Percentiles rank a stretch among this genome's conserved stretches.
Conservation (phyloP, 2,888 invertebrate genomes). For the Harpagoxenus sublaevis region DNA sequence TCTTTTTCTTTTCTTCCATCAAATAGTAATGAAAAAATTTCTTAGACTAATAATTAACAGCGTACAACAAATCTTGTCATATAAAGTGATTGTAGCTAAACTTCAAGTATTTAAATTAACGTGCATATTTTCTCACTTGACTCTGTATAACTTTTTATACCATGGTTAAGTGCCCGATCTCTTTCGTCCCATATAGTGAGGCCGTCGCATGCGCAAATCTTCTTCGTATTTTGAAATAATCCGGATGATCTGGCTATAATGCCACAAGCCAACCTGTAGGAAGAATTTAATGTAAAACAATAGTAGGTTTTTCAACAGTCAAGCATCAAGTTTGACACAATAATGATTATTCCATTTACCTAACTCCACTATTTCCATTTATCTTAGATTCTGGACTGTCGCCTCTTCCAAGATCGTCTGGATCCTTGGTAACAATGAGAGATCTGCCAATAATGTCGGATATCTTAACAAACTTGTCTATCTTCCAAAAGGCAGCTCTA, state of each 20-base stretch:
- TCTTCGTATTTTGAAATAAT: conserved; percentile 94
- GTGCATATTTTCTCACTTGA: conserved; percentile 63
- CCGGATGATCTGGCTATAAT: conserved; percentile 96
- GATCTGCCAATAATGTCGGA: conserved; percentile 93
- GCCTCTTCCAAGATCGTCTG: conserved; percentile 89
- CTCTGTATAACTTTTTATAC: conserved; percentile 36
- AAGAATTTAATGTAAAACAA: conserved; percentile 37
- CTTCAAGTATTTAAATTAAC: conserved; percentile 55
- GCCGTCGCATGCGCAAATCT: conserved; percentile 96
- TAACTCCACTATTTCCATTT: conserved; percentile 89
- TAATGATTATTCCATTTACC: conserved; percentile 84
- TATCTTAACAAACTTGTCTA: conserved; percentile 89
- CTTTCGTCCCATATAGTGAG: conserved; percentile 96
- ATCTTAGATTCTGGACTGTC: conserved; percentile 87
- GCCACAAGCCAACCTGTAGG: conserved; percentile 91
- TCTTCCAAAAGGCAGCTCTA: conserved; percentile 89
- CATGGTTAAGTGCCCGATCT: conserved; percentile 87
- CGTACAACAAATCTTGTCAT: background rate
- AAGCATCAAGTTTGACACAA: background rate
- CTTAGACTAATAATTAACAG: background rate
- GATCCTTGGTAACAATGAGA: conserved; percentile 90
- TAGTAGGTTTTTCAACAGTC: background rate
- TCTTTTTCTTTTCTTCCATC: background rate
- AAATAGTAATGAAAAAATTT: background rate
- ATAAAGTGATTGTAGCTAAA: conserved; percentile 1